Conservation (phyloP, 92 coral and sea anemone species). For the Paragorgia papillata region DNA sequence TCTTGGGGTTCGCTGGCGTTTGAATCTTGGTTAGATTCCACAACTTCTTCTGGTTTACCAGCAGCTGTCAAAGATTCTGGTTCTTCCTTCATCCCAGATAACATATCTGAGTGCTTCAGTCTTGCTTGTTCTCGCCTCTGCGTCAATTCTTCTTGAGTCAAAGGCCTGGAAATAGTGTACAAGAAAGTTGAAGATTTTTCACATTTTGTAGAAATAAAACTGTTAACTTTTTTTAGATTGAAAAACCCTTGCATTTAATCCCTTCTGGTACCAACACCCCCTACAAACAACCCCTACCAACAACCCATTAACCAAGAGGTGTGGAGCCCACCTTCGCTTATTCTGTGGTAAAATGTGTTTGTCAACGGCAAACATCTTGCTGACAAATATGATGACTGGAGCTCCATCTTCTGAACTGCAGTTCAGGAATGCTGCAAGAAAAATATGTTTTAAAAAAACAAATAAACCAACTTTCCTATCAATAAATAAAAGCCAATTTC, state of each 20-base stretch:
- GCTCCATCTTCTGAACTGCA: conserved; percentile 78
- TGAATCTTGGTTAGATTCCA: conserved; percentile 13
- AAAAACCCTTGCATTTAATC: too few species aligned
- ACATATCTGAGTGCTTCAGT: conserved; percentile 78
- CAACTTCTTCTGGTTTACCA: conserved; percentile 14
- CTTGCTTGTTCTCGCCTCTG: conserved; percentile 93
- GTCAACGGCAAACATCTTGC: conserved; percentile 97
- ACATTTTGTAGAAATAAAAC: too few species aligned
- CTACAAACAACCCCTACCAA: too few species aligned
- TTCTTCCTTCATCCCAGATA: conserved; percentile 35
- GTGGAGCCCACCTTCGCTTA: conserved; percentile 91
- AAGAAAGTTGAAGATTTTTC: too few species aligned
- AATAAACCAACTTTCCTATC: too few species aligned
- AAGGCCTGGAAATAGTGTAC: conserved; percentile 61
- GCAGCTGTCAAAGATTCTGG: conserved; percentile 52
- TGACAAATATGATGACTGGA: conserved; percentile 91
- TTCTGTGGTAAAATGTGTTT: conserved; percentile 87
- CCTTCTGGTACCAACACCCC: too few species aligned
- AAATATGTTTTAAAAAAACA: too few species aligned
- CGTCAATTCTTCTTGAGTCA: conserved; percentile 90
- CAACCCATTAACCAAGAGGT: too few species aligned
- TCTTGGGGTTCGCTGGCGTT: conserved; percentile 51
- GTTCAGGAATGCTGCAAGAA: conserved; percentile 68
- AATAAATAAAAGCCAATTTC: too few species aligned
- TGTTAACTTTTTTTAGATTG: too few species aligned